Percentiles rank a stretch among this genome's conserved stretches.
Conservation (phyloP, 37 sponge, comb jelly and placozoan genomes). For the Haliclona indistincta region DNA sequence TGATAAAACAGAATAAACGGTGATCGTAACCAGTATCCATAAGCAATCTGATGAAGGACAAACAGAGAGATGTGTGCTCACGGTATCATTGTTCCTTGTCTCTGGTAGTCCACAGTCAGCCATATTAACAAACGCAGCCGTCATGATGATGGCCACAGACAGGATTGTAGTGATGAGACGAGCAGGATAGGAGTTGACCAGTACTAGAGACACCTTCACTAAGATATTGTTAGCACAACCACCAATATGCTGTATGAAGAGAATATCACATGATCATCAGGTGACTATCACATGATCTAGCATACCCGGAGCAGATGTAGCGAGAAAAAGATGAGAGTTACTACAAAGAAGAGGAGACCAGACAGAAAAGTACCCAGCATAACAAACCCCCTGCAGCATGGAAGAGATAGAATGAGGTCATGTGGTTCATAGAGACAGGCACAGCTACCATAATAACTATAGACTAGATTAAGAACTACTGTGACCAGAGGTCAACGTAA, state of each 20-base stretch:
- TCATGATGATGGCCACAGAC: constrained; percentile 45
- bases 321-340: constrained; percentile 30
- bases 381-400: constrained; percentile 18
- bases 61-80: too few species aligned
- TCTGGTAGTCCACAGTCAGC: constrained; percentile 21
- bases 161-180: constrained; percentile 49
- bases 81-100: too few species aligned
- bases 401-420: background rate
- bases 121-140: constrained; percentile 65
- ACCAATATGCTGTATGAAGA: constrained; percentile 20
- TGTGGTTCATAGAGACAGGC: too few species aligned
- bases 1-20: too few species aligned
- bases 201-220: constrained; percentile 41
- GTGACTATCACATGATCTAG: background rate
- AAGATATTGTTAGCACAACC: constrained; percentile 9
- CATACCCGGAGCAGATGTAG: constrained; percentile 48
- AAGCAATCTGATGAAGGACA: too few species aligned
- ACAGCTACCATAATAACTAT: too few species aligned
- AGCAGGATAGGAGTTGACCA: constrained; percentile 49
- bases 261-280: background rate
- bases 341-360: constrained; percentile 42
- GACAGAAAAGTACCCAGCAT: constrained; percentile 51
- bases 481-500: too few species aligned
- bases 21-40: too few species aligned
- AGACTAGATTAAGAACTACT: too few species aligned